Percentiles rank a stretch among this genome's conserved stretches.
Conservation (phyloP, 2,113 vertebrate species). For the Phalacrocorax carbo region DNA sequence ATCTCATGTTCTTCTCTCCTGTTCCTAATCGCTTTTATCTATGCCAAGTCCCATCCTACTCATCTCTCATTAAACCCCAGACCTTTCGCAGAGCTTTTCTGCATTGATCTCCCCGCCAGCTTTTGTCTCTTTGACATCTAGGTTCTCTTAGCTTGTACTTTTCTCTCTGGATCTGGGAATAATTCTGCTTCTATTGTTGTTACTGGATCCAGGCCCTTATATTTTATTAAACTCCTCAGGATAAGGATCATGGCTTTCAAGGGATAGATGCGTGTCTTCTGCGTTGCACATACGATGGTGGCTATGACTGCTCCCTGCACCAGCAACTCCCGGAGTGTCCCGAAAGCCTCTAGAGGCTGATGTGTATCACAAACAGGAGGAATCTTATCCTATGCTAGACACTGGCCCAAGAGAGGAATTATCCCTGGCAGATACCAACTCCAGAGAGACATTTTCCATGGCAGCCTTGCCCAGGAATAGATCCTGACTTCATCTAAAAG, state of each 20-base stretch:
- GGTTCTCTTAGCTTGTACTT: not conserved
- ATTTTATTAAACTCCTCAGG: not conserved
- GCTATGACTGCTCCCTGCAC: not conserved
- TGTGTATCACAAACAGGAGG: not conserved
- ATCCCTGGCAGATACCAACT: not conserved
- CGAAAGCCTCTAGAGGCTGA: not conserved
- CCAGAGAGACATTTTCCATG: not conserved
- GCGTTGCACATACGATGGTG: not conserved
- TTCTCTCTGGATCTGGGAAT: not conserved
- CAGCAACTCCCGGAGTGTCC: not conserved
- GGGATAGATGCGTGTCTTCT: not conserved
- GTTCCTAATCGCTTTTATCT: not conserved
- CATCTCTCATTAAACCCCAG: not conserved
- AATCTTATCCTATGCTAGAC: not conserved
- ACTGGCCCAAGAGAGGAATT: not conserved
- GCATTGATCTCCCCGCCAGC: not conserved
- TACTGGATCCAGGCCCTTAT: not conserved
- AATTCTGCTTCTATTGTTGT: not conserved
- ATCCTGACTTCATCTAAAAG: not conserved
- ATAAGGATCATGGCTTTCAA: not conserved
- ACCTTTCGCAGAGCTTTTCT: not conserved
- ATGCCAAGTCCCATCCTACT: not conserved
- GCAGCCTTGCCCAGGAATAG: not conserved
- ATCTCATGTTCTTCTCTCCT: not conserved
- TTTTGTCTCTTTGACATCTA: not conserved